Evolutionary conservation across 2,888 invertebrate species (phyloP).

Genomic region (Ganaspis brasiliensis): DNA sequence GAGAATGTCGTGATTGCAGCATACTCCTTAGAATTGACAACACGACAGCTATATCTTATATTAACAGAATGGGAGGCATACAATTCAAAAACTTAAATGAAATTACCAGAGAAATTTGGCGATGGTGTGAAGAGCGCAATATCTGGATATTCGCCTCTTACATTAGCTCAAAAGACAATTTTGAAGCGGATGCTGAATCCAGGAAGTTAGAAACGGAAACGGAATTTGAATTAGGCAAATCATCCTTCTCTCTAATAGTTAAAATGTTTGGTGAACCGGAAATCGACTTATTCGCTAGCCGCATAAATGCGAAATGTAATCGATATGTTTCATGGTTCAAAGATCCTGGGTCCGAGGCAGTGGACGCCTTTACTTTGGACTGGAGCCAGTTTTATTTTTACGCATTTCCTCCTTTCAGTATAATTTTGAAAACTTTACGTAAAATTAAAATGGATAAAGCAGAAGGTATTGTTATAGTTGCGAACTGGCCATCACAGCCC

Average conservation of each 20-base stretch:
- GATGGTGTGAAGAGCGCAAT: neutral
- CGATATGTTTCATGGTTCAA: slow-evolving; percentile 63
- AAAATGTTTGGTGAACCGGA: slow-evolving; percentile 45
- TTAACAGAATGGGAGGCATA: neutral
- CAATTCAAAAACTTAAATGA: neutral
- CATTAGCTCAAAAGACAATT: neutral
- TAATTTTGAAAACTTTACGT: slow-evolving; percentile 48
- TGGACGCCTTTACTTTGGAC: slow-evolving; percentile 63
- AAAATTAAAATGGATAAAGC: slow-evolving; percentile 52
- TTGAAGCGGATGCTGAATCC: neutral
- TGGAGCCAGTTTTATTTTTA: slow-evolving; percentile 50
- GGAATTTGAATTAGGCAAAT: neutral
- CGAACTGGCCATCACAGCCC: slow-evolving; percentile 53
- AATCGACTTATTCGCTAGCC: slow-evolving; percentile 65
- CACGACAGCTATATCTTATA: neutral
- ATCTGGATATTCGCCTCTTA: neutral
- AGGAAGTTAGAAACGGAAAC: neutral
- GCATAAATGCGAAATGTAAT: slow-evolving; percentile 63
- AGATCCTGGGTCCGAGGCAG: slow-evolving; percentile 58
- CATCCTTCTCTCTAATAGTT: neutral
- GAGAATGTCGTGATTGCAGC: slow-evolving; percentile 12
- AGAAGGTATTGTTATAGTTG: slow-evolving; percentile 52
- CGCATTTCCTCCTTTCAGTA: slow-evolving; percentile 53
- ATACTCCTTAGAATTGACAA: slow-evolving; percentile 51
- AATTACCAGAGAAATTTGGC: neutral